These are phyloP conservation scores for Otocyon megalotis DNA, from an alignment of 2,113 vertebrate species.

Conservation along the genomic window DNA sequence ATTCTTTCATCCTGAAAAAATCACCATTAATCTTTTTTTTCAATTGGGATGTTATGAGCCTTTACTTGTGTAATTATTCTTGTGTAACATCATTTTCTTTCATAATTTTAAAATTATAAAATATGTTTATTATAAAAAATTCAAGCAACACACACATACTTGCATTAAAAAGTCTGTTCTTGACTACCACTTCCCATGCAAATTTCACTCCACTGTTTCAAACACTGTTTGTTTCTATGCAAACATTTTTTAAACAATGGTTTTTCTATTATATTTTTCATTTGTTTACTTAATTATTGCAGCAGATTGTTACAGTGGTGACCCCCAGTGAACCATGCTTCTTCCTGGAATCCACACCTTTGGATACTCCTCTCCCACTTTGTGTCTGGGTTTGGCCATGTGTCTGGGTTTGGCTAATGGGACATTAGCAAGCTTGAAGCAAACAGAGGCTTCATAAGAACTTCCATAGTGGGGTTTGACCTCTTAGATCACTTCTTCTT, in stretches of 20 bases:
- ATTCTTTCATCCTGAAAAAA: conserved; percentile 41
- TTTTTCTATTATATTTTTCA: not conserved
- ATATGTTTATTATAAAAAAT: conserved; percentile 18
- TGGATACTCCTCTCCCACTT: not conserved
- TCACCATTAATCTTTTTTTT: not conserved
- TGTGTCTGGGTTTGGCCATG: not conserved
- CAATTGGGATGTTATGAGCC: not conserved
- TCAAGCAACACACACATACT: not conserved
- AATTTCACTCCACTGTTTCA: conserved; percentile 19
- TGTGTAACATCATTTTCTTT: conserved; percentile 6
- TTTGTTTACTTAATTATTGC: not conserved
- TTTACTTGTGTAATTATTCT: not conserved
- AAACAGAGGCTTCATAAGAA: not conserved
- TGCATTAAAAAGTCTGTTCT: not conserved
- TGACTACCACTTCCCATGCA: not conserved
- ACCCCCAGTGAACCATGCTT: not conserved
- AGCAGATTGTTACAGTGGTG: not conserved
- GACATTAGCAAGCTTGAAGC: not conserved
- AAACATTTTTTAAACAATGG: not conserved
- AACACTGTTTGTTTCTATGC: not conserved
- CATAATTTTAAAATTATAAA: conserved; percentile 46
- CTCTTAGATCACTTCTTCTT: not conserved
- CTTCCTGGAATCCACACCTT: not conserved
- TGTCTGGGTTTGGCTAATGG: not conserved
- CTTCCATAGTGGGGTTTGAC: not conserved